Evolutionary conservation across 2,797 vertebrate species (phyloP), one percentile per base, ranked within the genome.

Genomic region (Tenualosa ilisha): DNA sequence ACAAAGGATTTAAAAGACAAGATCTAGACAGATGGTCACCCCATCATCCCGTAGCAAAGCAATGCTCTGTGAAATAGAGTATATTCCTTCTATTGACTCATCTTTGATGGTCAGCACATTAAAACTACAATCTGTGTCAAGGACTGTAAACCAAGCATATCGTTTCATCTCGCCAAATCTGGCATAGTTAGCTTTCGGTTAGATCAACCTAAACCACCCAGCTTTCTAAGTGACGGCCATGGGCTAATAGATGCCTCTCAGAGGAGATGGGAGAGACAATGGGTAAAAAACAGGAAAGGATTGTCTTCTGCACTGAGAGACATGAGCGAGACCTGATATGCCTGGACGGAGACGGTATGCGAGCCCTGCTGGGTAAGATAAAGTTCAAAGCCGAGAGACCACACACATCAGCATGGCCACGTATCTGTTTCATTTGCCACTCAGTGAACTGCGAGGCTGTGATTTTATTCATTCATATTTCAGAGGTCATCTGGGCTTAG

Each of bases 221-320:
- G 12, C 26, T 68, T 3, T 65, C n/a, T 24, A 6, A 9, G 2
- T 26, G 24, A 3, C 3, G 9, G 24, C 24, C 31, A 37, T 31
- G 2, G 22, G 9, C 63, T 65, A 24, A 83, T 20, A 61, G 85
- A 72, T 49, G 11, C 11, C 82, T 37, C 68, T 17, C 40, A 31
- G 40, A 72, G 61, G 61, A 75, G 3, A 37, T 6, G 56, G 85
- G 84, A 89, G 61, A 68, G 59, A 50, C 40, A 65, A 81, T 81
- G 56, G 79, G 12, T 15, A 20, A 43, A 40, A 40, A 24, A 17
- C 51, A 50, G 26, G 83, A 84, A 24, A n/a, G 22, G 50, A 49
- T 37, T 22, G 40, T 65, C 61, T 51, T 84, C 46, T 37, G 49
- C 61, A 56, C 59, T 53, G 61, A 72, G 53, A 72, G 81, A 51